Evolutionary conservation across 2,113 vertebrate genomes (phyloP).

Genomic region (Furnarius figulus): DNA sequence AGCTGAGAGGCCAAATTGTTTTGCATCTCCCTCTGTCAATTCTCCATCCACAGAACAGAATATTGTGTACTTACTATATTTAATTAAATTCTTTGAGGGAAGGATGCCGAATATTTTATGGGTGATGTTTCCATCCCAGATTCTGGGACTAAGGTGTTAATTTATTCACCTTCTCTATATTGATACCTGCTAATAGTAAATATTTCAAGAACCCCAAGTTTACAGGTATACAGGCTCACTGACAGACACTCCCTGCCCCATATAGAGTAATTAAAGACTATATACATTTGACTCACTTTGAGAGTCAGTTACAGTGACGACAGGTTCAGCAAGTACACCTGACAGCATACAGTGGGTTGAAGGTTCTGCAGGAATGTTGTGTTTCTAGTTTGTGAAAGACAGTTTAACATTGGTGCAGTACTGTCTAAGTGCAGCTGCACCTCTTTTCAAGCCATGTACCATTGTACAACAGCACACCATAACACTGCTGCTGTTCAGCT

Average conservation of each 20-base stretch:
- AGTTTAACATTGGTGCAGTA: not conserved
- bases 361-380: not conserved
- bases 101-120: accelerated
- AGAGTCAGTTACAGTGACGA: not conserved
- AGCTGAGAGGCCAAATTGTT: not conserved
- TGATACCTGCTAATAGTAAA: not conserved
- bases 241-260: not conserved
- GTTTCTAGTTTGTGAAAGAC: not conserved
- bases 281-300: not conserved
- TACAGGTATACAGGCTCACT: not conserved
- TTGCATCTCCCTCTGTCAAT: accelerated
- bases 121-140: not conserved
- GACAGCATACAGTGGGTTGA: not conserved
- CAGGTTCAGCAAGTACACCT: not conserved
- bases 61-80: accelerated
- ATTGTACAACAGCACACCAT: accelerated
- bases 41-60: accelerated
- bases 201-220: not conserved
- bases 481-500: not conserved
- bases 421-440: not conserved
- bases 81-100: not conserved
- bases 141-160: accelerated
- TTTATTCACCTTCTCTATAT: not conserved
- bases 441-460: not conserved
- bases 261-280: not conserved